Evolutionary conservation across 2,113 vertebrate species (phyloP).

Genomic region (Neotoma lepida): DNA sequence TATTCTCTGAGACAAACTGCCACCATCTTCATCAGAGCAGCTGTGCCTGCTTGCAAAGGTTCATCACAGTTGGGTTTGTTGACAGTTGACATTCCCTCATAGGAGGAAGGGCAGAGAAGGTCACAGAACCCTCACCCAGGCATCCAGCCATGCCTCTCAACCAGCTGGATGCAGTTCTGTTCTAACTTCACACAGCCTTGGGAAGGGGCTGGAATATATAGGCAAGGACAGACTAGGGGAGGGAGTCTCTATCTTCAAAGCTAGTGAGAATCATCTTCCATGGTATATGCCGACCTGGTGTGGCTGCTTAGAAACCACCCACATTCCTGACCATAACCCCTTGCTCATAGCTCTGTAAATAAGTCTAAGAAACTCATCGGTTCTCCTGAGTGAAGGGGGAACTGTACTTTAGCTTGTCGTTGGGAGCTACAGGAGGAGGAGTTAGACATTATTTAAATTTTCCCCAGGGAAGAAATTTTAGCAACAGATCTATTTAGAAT

Average conservation of each 20-base stretch:
- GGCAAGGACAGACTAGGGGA: neutral
- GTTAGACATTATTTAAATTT: neutral
- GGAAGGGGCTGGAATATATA: neutral
- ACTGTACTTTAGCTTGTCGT: neutral
- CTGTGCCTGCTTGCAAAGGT: neutral
- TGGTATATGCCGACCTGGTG: neutral
- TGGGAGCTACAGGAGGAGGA: neutral
- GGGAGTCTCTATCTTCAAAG: neutral
- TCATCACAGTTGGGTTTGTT: neutral
- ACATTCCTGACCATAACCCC: neutral
- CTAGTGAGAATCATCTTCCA: neutral
- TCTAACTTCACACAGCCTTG: neutral
- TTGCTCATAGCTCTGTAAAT: neutral
- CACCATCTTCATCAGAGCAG: neutral
- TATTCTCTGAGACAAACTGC: neutral
- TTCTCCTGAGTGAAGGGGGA: neutral
- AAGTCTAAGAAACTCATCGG: neutral
- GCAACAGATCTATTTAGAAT: neutral
- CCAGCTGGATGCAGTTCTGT: rapidly evolving
- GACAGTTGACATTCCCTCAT: neutral
- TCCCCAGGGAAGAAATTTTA: neutral
- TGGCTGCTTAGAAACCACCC: neutral
- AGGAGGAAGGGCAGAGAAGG: neutral
- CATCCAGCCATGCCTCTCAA: neutral
- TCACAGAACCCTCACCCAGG: neutral